Base-by-base conservation (phyloP, 2,888 invertebrate genomes). In the Metallyticus violacea region DNA sequence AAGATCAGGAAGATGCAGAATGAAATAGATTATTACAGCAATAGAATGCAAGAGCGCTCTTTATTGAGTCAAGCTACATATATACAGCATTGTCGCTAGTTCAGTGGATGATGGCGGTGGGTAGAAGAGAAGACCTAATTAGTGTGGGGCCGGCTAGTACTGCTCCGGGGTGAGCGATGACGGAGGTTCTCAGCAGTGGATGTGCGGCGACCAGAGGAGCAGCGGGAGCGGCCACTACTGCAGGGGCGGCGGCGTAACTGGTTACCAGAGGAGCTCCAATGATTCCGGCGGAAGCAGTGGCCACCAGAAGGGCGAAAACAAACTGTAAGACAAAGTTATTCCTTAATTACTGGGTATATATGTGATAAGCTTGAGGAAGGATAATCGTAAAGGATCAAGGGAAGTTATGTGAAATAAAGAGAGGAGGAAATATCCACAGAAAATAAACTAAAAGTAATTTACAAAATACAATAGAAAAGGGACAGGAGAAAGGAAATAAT, bases 91-190 rank as follows among this genome's bases (percentile, higher is more conserved):
- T 90, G 82, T 25, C 91, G 89, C 80, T 87, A 30, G 5, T 26
- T 26, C 28, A 85, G 77, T 29, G 85, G 87, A 77, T 26, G 80
- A 77, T 7, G 91, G 89, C 40, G 90, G 89, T 80, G 90, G 81
- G 82, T 81, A 88, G 91, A 87, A 87, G 90, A 89, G 86, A 90
- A 90, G 15, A 90, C 89, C 76, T 90, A 89, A 79, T 89, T 89
- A 76, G 90, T 86, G 26, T 91, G 89, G 25, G 91, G 93, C 92
- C 94, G 94, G 89, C 94, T 93, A 78, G 85, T 81, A 81, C 80
- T 77, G 81, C 79, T 91, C 91, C 89, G 88, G 30, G 90, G 90
- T 25, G 15, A 27, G 62, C 85, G 2, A 93, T 93, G 62, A 83
- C 83, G 27, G 22, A 22, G 76, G 40, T 81, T 85, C 27, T 76